Evolutionary conservation across 2,888 invertebrate genomes (phyloP).

Genomic region (Athrips mouffetella): DNA sequence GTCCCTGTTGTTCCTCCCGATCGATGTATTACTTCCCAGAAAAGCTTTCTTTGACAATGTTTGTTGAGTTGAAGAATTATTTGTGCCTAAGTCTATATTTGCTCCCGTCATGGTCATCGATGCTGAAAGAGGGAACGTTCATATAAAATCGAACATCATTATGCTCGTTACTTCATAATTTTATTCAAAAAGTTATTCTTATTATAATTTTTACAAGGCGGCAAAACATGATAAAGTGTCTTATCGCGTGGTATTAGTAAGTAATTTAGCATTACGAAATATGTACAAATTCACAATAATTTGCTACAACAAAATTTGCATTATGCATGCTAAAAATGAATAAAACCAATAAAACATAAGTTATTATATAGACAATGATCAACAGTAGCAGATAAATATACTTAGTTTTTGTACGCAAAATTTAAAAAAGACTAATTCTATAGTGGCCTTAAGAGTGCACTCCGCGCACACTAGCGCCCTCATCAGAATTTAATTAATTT

Average conservation of each 20-base stretch:
- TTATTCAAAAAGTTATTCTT: too few relatives aligned
- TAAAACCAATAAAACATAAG: too few relatives aligned
- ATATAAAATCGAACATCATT: not conserved
- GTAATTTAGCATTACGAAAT: constrained; percentile 17
- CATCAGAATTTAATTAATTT: too few relatives aligned
- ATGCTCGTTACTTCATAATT: too few relatives aligned
- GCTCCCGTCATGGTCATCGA: constrained; percentile 84
- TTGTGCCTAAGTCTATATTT: constrained; percentile 76
- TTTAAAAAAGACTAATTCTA: too few relatives aligned
- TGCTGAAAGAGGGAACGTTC: constrained; percentile 70
- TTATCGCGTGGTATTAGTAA: not conserved
- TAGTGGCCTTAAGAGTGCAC: too few relatives aligned
- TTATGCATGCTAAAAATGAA: too few relatives aligned
- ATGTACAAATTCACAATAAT: constrained; percentile 41
- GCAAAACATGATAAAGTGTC: constrained; percentile 3
- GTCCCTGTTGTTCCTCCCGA: constrained; percentile 67
- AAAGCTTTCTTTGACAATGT: constrained; percentile 71
- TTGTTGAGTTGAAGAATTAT: constrained; percentile 64
- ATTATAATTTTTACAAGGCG: constrained; percentile 13
- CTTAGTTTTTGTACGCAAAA: too few relatives aligned
- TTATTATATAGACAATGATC: too few relatives aligned
- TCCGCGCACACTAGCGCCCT: too few relatives aligned
- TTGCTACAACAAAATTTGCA: constrained; percentile 49
- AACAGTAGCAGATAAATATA: too few relatives aligned
- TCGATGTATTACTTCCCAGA: constrained; percentile 72